Base-by-base conservation (phyloP, 2,888 invertebrate species). In the Vandiemenella viatica region DNA sequence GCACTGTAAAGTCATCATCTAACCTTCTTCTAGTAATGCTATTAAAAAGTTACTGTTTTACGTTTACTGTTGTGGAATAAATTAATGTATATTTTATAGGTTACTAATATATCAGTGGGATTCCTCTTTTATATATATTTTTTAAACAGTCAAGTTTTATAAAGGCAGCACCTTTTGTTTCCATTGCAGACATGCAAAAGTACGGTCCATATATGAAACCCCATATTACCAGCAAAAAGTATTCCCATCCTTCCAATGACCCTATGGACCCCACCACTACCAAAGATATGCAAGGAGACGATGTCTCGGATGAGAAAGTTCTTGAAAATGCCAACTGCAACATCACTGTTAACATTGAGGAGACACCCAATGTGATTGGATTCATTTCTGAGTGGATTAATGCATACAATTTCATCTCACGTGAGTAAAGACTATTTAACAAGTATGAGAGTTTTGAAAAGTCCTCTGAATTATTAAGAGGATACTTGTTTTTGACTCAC, bases 301-400 rank as follows among this genome's bases (percentile, higher is more conserved):
- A 57, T 49, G 51, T 53, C 40, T 53, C 54, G 13, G 55, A 62
- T 57, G 60, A 59, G 53, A 57, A 60, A 53, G 62, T 62, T 56
- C 61, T 42, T n/a, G 48, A 48, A 46, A 55, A 53, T 45, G 46
- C 62, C 60, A 72, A 73, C 66, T 72, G 72, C 61, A 72, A 72
- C 54, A 67, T 70, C 52, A 65, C 70, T 55, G 64, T 69, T 61
- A 67, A 68, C 61, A 61, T 66, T 46, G 60, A 64, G 52, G 66
- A 67, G 59, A 66, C 66, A 58, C 67, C 68, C 59, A 66, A 61
- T 59, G 73, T 75, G 61, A 71, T 77, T 64, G 78, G 78, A 61
- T 79, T 79, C 68, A 68, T 81, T 64, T 74, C 75, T 56, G 78
- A 80, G 62, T 80, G 80, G 79, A 77, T 80, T 62, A 73, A 75